Evolutionary conservation across 2,797 vertebrate genomes (phyloP).

Genomic region (Sylvia borin): DNA sequence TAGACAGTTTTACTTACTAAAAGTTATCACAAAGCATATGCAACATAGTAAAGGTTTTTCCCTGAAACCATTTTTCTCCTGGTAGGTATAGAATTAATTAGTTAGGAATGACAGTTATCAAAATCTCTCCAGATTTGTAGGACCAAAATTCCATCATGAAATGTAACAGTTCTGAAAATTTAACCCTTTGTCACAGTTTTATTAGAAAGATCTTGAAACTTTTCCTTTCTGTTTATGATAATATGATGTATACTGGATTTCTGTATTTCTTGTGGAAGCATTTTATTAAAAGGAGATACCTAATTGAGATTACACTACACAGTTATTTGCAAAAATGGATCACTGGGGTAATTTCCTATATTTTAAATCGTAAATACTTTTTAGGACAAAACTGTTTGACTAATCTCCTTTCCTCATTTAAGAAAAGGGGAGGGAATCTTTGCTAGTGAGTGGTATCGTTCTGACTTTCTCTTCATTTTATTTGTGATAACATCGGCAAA

Average conservation of each 20-base stretch:
- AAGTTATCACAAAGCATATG: neutral
- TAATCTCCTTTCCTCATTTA: neutral
- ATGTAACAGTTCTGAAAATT: neutral
- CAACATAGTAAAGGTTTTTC: neutral
- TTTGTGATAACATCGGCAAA: neutral
- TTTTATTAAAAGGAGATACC: neutral
- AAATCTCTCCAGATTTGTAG: neutral
- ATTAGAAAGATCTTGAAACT: neutral
- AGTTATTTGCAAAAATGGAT: neutral
- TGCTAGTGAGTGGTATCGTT: neutral
- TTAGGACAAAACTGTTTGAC: neutral
- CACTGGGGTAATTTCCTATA: neutral
- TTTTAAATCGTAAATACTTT: neutral
- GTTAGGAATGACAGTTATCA: neutral
- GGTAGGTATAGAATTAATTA: neutral
- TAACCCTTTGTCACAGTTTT: neutral
- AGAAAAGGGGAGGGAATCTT: neutral
- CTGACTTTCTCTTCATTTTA: neutral
- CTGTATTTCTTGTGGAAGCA: neutral
- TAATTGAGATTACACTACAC: neutral
- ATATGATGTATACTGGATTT: neutral
- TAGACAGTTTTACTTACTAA: neutral
- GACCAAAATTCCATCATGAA: neutral
- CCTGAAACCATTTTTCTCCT: neutral
- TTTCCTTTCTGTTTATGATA: neutral